A percentile compares a stretch with the other conserved stretches of the same genome.
These are phyloP conservation scores for Microplitis deprimator DNA, from an alignment of 2,888 invertebrate genomes.

Conservation along the genomic window DNA sequence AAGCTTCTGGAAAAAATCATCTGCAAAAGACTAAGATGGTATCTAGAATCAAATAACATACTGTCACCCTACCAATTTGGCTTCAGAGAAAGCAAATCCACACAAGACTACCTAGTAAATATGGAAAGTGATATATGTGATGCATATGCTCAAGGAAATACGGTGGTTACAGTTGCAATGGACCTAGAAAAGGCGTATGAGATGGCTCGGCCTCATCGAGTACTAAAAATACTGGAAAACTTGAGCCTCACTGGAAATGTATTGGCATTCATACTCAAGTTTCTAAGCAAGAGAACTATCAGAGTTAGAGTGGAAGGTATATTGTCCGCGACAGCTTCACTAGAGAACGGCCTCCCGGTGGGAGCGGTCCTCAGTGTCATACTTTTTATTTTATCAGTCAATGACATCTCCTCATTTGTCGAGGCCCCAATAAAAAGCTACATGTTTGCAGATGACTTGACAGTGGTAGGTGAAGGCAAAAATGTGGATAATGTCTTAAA, in stretches of 20 bases:
- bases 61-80: conserved; percentile 23
- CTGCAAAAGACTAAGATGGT: conserved; percentile 30
- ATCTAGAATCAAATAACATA: conserved; percentile 7
- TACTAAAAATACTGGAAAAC: too few species aligned
- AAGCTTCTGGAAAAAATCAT: conserved; percentile 39
- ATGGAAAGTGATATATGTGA: conserved; percentile 26
- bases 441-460: conserved; percentile 48
- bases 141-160: too few species aligned
- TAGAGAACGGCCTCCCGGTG: conserved; percentile 46
- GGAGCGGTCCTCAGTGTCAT: conserved; percentile 45
- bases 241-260: too few species aligned
- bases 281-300: too few species aligned
- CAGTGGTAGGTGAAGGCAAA: conserved; percentile 38
- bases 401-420: conserved; percentile 34
- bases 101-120: conserved; percentile 45
- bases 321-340: too few species aligned
- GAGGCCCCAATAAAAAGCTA: conserved; percentile 33
- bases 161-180: too few species aligned
- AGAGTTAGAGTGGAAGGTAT: too few species aligned
- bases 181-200: too few species aligned
- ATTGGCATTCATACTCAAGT: too few species aligned
- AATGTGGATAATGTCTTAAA: conserved; percentile 35
- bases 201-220: too few species aligned
- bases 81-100: conserved; percentile 33
- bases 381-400: conserved; percentile 28